These are phyloP conservation scores for Urophycis tenuis DNA, from an alignment of 2,797 vertebrate species.

Conservation along the genomic window DNA sequence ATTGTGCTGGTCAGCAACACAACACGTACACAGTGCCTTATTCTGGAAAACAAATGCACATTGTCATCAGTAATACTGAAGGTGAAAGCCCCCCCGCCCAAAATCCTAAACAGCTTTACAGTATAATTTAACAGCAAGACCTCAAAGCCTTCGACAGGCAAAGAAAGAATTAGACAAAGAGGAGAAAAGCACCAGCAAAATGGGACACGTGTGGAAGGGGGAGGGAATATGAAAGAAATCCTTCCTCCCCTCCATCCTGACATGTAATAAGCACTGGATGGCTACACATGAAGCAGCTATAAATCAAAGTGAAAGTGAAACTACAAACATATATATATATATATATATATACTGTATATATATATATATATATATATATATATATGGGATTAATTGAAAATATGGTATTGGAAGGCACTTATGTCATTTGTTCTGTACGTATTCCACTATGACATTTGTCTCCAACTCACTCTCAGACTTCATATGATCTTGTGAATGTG, in stretches of 20 bases:
- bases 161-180: neutral
- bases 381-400: neutral
- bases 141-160: neutral
- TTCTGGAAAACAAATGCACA: too few relatives aligned
- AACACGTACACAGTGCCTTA: too few relatives aligned
- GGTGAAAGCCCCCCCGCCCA: too few relatives aligned
- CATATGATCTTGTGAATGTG: neutral
- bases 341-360: too few relatives aligned
- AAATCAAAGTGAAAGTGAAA: neutral
- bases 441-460: too few relatives aligned
- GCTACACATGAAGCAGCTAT: neutral
- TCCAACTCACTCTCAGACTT: neutral
- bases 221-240: neutral
- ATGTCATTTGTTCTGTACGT: neutral
- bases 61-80: too few relatives aligned
- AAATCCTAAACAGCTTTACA: too few relatives aligned
- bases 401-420: neutral
- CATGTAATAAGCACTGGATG: neutral
- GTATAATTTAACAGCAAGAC: neutral
- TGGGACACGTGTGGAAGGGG: neutral
- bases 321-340: neutral
- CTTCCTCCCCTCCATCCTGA: neutral
- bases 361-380: neutral
- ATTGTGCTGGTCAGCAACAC: too few relatives aligned
- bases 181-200: too few relatives aligned